Evolutionary conservation across 2,888 invertebrate species (phyloP).

Genomic region (Drosophila affinis): DNA sequence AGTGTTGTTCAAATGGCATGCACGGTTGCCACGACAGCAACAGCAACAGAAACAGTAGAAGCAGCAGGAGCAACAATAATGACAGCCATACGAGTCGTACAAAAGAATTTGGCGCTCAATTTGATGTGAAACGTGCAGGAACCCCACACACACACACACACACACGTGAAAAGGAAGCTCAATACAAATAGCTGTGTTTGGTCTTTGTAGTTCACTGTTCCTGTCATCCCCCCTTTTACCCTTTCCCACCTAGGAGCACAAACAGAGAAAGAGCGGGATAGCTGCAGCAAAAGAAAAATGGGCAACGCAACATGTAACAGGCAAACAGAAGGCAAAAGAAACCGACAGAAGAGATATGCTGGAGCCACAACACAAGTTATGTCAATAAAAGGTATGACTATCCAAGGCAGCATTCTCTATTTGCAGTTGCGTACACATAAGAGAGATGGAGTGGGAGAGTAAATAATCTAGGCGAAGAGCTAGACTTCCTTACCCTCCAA

Average conservation of each 20-base stretch:
- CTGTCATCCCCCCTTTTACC: slow-evolving; percentile 7
- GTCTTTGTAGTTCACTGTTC: slow-evolving; percentile 48
- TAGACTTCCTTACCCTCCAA: not conserved
- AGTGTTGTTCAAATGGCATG: slow-evolving; percentile 73
- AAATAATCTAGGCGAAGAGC: not conserved
- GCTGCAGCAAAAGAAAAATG: slow-evolving; percentile 66
- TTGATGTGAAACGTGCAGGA: slow-evolving; percentile 73
- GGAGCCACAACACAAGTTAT: not conserved
- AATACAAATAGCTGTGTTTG: slow-evolving; percentile 64
- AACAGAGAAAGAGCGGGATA: slow-evolving; percentile 51
- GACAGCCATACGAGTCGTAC: slow-evolving; percentile 47
- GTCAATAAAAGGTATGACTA: not conserved
- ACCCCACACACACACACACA: slow-evolving; percentile 28
- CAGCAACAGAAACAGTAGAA: slow-evolving; percentile 32
- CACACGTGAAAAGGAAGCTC: slow-evolving; percentile 53
- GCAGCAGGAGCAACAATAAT: slow-evolving; percentile 45
- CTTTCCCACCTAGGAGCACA: not conserved
- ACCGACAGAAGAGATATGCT: slow-evolving; percentile 6
- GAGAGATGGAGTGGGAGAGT: not conserved
- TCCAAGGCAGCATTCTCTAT: not conserved
- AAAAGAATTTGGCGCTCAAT: slow-evolving; percentile 74
- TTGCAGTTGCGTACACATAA: not conserved
- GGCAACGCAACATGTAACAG: slow-evolving; percentile 69
- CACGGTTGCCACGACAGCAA: slow-evolving; percentile 73
- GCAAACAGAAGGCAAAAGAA: slow-evolving; percentile 32